Base-by-base conservation (phyloP, 2,797 vertebrate species). In the Periophthalmus magnuspinnatus region DNA sequence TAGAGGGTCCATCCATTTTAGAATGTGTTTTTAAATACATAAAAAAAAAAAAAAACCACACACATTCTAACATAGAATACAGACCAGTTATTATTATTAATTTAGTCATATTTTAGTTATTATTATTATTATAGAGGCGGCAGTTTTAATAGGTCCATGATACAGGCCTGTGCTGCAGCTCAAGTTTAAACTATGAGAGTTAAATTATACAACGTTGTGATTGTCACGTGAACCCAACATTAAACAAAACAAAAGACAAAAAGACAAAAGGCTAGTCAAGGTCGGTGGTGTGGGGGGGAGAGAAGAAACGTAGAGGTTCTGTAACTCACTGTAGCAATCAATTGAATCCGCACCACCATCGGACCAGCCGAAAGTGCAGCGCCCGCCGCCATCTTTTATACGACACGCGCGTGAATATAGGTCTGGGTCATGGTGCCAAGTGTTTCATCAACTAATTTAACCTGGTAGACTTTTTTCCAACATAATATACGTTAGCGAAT, bases 271-370 rank as follows among this genome's bases (percentile, higher is more conserved):
- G 75, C 52, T 85, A 10, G 88, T 90, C 89, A 32, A 81, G 9
- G 72, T 11, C 83, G 79, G 71, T 67, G 72, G 87, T 90, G 90
- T 84, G 86, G 80, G 85, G 85, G 82, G 84, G 84, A 89, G 86
- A 89, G 90, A 88, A 90, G 88, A 88, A 89, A 89, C 88, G 77
- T 87, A 84, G 84, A 90, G 72, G 81, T 90, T 90, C 86, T 85
- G 84, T 88, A 83, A 88, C 86, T 90, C 88, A 90, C 86, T 88
- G 88, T 88, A 86, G 87, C 88, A 87, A 89, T 90, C 86, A 86
- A 88, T 85, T 90, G 84, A 84, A 85, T 76, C 81, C 86, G 79
- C 85, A 90, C 89, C 76, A 50, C 83, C 83, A 66, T 87, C 89
- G 86, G 88, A 90, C 90, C 86, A 87, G 11, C 83, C 87, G n/a